phyloP scores from a whole-genome alignment of 2,888 invertebrate genomes.

The Alviniconcha strummeri region DNA sequence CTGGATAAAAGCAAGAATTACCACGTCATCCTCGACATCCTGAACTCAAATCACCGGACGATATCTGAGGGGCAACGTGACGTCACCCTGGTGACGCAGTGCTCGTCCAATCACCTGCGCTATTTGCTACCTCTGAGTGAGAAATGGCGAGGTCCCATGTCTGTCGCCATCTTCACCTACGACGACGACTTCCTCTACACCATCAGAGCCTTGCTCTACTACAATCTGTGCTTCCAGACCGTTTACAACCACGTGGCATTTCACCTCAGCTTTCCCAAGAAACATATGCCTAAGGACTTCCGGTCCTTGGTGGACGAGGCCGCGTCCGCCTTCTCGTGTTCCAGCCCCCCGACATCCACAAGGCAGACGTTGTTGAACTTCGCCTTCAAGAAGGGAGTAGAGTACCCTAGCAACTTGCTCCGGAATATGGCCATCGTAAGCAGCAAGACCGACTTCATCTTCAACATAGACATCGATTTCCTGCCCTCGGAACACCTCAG shows the following conservation, averaged over 20 bases:
- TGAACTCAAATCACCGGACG: conserved; percentile 33
- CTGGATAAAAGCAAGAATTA: conserved; percentile 59
- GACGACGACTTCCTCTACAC: conserved; percentile 70
- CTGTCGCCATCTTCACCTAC: conserved; percentile 75
- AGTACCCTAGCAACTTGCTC: no score
- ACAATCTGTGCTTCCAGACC: conserved; percentile 73
- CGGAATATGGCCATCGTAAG: no score
- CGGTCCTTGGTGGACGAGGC: no score
- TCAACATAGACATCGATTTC: no score
- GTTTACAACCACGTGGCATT: conserved; percentile 73
- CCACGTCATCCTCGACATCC: conserved; percentile 52
- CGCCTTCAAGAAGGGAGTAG: conserved; percentile 75
- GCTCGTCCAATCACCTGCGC: conserved; percentile 73
- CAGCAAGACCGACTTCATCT: no score
- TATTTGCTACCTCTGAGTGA: conserved; percentile 70
- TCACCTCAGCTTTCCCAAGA: conserved; percentile 75
- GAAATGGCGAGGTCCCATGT: conserved; percentile 76
- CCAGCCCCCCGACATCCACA: no score
- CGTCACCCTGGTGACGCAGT: conserved; percentile 75
- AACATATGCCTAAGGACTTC: conserved; percentile 33
- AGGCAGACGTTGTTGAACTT: no score
- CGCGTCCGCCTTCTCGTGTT: no score
- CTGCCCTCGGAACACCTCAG: no score
- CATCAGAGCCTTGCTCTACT: conserved; percentile 72
- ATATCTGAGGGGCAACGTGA: conserved; percentile 16